Conservation (phyloP, 92 coral and sea anemone genomes). For the Siderastrea radians region DNA sequence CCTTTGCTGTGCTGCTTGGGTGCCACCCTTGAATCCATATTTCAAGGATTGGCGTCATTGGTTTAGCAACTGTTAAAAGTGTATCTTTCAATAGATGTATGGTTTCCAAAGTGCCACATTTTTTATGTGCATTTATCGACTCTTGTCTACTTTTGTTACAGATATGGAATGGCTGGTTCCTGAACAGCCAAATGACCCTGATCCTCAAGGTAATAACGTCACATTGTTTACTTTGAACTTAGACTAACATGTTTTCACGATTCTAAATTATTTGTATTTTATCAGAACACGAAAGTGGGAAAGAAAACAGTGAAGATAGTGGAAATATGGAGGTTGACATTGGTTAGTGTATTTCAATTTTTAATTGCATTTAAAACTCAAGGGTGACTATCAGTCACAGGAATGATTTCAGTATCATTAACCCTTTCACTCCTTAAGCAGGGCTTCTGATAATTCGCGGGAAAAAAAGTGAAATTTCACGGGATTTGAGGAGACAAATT, state of each 20-base stretch:
- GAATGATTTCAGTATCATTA: too few relatives aligned
- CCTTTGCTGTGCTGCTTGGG: too few relatives aligned
- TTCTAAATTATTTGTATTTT: background rate
- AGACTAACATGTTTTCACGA: background rate
- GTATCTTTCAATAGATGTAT: background rate
- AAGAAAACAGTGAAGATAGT: conserved; percentile 15
- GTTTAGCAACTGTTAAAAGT: too few relatives aligned
- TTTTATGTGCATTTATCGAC: too few relatives aligned
- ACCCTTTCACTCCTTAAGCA: too few relatives aligned
- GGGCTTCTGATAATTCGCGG: too few relatives aligned
- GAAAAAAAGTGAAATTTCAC: too few relatives aligned
- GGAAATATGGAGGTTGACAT: conserved; percentile 79
- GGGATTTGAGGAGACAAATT: too few relatives aligned
- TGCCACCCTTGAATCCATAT: too few relatives aligned
- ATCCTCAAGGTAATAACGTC: background rate
- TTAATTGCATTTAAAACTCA: background rate
- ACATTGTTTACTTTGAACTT: background rate
- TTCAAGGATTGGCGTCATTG: too few relatives aligned
- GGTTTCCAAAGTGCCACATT: background rate
- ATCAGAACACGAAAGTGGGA: conserved; percentile 3
- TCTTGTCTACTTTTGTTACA: background rate
- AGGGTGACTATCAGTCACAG: too few relatives aligned
- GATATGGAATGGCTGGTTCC: conserved; percentile 70
- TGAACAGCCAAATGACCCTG: conserved; percentile 2
- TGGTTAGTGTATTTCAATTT: conserved; percentile 36